Evolutionary conservation across 2,113 vertebrate genomes (phyloP), one percentile per base, ranked within the genome.

Genomic region (Nansenia antarctica): DNA sequence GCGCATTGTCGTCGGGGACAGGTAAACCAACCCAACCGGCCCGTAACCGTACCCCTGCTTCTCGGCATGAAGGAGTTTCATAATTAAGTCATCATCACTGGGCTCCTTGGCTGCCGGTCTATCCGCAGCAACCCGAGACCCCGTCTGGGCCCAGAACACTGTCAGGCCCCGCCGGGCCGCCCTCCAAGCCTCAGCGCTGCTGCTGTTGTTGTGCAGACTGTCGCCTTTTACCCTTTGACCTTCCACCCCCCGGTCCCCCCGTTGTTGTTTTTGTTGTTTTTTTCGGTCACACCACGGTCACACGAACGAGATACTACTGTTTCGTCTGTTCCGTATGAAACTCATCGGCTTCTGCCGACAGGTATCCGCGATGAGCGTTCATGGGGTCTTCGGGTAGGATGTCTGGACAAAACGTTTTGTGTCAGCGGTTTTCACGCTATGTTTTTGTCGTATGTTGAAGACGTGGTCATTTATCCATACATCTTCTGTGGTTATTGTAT

Each of bases 21-120:
- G 87, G 93, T 92, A 95, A 97, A 92, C 91, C 87, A 91, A 94
- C 76, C 85, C 84, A 82, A 87, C 82, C 92, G 94, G 89, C 86
- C 3, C 76, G 95, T 91, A 95, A 96, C 93, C 78, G 86, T 85
- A 87, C 87, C 89, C 77, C n/a, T n/a, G 58, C 29, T 32, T 74
- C 58, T 78, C 90, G 93, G 92, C 92, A 87, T 91, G 93, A 87
- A 90, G 88, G 71, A 88, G 91, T 90, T 80, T 91, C 93, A 95
- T 96, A 89, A 96, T 96, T 95, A 95, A 98, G 95, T 96, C 82
- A 96, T 96, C 87, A 82, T 54, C n/a, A 47, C 29, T 18, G 64
- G 60, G 86, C 62, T 83, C 65, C 86, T 85, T 83, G 79, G 82
- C 86, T 90, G 91, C 91, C 85, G 85, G 91, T 92, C 90, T 78